A percentile compares a stretch with the other conserved stretches of the same genome.
Conservation (phyloP, 2,888 invertebrate genomes). For the Hemithea aestivaria region DNA sequence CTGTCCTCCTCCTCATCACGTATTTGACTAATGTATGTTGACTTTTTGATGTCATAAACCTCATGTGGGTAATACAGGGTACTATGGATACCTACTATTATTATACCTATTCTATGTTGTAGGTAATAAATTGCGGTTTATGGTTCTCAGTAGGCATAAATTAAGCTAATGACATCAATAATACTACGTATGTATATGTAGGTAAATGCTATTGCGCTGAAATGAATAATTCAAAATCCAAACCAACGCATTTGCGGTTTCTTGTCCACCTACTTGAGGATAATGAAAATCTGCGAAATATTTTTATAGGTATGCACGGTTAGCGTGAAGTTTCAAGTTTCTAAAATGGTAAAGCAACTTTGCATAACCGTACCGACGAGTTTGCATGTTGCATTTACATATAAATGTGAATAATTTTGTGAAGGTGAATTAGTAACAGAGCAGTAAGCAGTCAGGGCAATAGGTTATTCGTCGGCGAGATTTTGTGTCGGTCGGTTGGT, state of each 20-base stretch:
- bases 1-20: slow-evolving; percentile 37
- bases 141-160: slow-evolving; percentile 39
- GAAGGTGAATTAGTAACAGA: slow-evolving; percentile 3
- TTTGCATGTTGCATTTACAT: slow-evolving; percentile 13
- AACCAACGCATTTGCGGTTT: slow-evolving; percentile 31
- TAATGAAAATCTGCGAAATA: slow-evolving; percentile 31
- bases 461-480: slow-evolving; percentile 21
- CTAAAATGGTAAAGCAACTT: slow-evolving; percentile 10
- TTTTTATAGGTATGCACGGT: slow-evolving; percentile 26
- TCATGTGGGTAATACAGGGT: too few species aligned
- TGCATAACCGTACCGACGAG: slow-evolving; percentile 16
- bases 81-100: too few species aligned
- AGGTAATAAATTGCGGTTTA: slow-evolving; percentile 30
- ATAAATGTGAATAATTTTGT: slow-evolving; percentile 14
- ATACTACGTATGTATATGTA: slow-evolving; percentile 1
- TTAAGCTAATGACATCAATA: slow-evolving; percentile 33
- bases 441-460: slow-evolving; percentile 20
- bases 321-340: slow-evolving; percentile 16
- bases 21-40: too few species aligned
- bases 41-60: too few species aligned
- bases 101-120: slow-evolving; percentile 14
- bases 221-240: slow-evolving; percentile 57
- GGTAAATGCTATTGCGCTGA: slow-evolving; percentile 41
- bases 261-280: slow-evolving; percentile 32
- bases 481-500: slow-evolving; percentile 26